Evolutionary conservation across 2,113 vertebrate species (phyloP), one percentile per base, ranked within the genome.

Genomic region (Oreocharis arfaki): DNA sequence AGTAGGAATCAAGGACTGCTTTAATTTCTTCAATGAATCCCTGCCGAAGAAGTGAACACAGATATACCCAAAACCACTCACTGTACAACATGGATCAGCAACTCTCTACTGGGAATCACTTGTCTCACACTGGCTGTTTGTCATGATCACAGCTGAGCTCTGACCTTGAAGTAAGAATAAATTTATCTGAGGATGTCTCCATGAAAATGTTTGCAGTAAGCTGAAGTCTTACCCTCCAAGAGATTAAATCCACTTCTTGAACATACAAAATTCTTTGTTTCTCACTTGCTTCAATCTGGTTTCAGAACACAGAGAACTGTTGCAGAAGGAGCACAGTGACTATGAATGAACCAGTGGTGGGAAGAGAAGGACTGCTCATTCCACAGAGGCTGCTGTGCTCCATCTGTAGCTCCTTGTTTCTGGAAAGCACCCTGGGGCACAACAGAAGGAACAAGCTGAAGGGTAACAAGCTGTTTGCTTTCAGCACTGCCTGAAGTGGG

Each of bases 391-490:
- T 95, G 82, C 79, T 91, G 90, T 74, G 79, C 68, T 91, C 75
- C 92, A 90, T 93, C 86, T 93, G 96, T 39, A 90, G 79, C 76
- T 87, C 86, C 87, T 73, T 47, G 63, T 24, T 32, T 6, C 33
- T 68, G 83, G 85, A 88, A 85, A 81, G 79, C 78, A 93, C 79
- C 79, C 90, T 11, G n/a, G 85, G 86, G 82, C 87, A 84, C n/a
- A 21, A 6, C 71, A 74, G 67, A 53, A 83, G 92, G 46, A 85
- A 83, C 59, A 77, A 8, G 55, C 79, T 88, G 90, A 85, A 93
- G 90, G 75, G 37, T 63, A 88, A 92, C 90, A 96, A 96, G 93
- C 93, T 88, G 85, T 77, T 83, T 88, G 79, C 87, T 96, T 96
- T 94, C 93, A 93, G 71, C 90, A 90, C 85, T 27, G 90, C 85